These are phyloP conservation scores for Drosophila pseudoananassae DNA, from an alignment of 1,140 invertebrate genomes.

Conservation along the genomic window DNA sequence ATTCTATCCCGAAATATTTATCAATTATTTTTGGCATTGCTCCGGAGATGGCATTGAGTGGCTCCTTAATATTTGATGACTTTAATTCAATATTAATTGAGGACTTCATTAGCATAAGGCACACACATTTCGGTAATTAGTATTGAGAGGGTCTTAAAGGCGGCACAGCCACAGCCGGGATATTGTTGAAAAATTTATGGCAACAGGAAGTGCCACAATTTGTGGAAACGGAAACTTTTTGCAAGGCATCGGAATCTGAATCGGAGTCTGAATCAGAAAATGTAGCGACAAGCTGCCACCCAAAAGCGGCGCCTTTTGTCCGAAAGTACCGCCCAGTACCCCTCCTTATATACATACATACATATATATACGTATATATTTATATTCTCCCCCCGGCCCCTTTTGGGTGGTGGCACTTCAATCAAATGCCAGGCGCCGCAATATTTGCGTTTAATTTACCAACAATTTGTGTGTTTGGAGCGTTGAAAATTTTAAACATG, in stretches of 20 bases:
- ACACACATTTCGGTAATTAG: slow-evolving; percentile 52
- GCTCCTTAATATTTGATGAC: slow-evolving; percentile 13
- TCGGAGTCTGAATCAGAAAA: slow-evolving; percentile 28
- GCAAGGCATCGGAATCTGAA: neutral
- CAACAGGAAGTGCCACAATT: slow-evolving; percentile 6
- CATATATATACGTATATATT: neutral
- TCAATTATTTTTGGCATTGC: neutral
- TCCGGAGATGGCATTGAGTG: neutral
- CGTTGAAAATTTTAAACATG: slow-evolving; percentile 60
- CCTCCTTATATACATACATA: neutral
- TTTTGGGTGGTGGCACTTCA: slow-evolving; percentile 26
- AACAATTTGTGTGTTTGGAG: slow-evolving; percentile 60
- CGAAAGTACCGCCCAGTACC: slow-evolving; percentile 5
- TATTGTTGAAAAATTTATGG: slow-evolving; percentile 42
- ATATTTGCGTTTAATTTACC: slow-evolving; percentile 65
- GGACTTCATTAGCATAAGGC: slow-evolving; percentile 47
- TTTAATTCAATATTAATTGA: slow-evolving; percentile 46
- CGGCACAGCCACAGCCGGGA: neutral
- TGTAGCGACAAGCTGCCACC: slow-evolving; percentile 51
- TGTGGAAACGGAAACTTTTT: slow-evolving; percentile 8
- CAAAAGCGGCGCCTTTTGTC: slow-evolving; percentile 42
- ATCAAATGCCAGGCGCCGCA: slow-evolving; percentile 60
- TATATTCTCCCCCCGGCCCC: neutral
- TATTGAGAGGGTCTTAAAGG: slow-evolving; percentile 28
- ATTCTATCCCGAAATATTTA: no score